Percentiles rank a stretch among this genome's conserved stretches.
Conservation (phyloP, 2,797 vertebrate species). For the Neopelma chrysocephalum region DNA sequence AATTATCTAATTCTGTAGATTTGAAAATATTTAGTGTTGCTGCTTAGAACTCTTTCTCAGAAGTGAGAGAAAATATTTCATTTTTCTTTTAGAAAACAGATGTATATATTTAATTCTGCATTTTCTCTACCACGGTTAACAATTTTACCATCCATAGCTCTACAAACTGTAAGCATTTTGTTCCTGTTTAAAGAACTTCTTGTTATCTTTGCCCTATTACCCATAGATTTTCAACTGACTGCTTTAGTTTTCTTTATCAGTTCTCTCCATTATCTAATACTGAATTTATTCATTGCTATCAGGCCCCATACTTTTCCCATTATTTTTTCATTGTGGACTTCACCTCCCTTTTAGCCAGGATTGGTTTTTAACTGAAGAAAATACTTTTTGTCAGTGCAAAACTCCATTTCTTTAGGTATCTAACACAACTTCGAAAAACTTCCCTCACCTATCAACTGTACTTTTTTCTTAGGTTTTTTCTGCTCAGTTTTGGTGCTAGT, state of each 20-base stretch:
- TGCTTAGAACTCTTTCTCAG: neutral
- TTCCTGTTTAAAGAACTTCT: slow-evolving; percentile 8
- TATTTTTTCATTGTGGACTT: slow-evolving; percentile 48
- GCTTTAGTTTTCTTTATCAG: slow-evolving; percentile 58
- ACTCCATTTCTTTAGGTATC: neutral
- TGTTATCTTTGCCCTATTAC: slow-evolving; percentile 47
- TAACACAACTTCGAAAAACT: neutral
- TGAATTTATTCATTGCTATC: slow-evolving; percentile 58
- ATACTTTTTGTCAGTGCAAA: slow-evolving; percentile 5
- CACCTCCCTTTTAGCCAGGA: slow-evolving; percentile 8
- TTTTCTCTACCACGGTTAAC: neutral
- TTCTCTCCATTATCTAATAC: slow-evolving; percentile 54
- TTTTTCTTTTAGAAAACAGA: neutral
- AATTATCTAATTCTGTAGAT: neutral
- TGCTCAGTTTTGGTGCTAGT: neutral
- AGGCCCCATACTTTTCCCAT: slow-evolving; percentile 44
- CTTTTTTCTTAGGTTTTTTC: neutral
- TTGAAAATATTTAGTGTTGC: neutral
- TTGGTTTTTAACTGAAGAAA: slow-evolving; percentile 30
- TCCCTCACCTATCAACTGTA: neutral
- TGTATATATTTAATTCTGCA: neutral
- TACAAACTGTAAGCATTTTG: neutral
- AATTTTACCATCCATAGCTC: neutral
- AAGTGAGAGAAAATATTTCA: neutral
- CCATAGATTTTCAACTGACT: slow-evolving; percentile 29